These are phyloP conservation scores for Sebastes nivosus DNA, from an alignment of 2,797 vertebrate species.

Conservation along the genomic window DNA sequence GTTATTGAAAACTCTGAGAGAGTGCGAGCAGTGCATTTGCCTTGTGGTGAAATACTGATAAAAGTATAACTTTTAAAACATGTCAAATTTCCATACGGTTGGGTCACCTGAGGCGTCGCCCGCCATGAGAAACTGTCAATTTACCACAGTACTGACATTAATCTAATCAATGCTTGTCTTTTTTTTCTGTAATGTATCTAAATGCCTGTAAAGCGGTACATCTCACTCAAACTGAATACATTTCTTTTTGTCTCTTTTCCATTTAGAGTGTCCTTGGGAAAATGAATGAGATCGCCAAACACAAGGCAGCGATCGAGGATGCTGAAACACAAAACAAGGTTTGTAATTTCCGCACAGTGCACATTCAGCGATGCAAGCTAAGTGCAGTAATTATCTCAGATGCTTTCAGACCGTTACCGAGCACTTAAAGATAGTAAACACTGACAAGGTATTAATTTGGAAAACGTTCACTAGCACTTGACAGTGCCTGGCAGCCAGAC, in stretches of 20 bases:
- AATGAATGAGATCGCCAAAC: constrained; percentile 95
- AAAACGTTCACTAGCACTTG: neutral
- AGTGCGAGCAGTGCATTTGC: neutral
- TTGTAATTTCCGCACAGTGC: constrained; percentile 2
- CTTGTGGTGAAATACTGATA: neutral
- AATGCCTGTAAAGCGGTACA: neutral
- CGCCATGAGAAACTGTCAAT: neutral
- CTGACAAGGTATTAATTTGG: neutral
- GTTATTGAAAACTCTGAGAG: neutral
- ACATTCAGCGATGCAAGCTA: neutral
- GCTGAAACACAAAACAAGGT: constrained; percentile 95
- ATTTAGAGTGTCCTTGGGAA: constrained; percentile 92
- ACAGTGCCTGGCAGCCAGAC: neutral
- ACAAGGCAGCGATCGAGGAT: constrained; percentile 91
- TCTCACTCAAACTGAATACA: neutral
- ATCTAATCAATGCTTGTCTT: neutral
- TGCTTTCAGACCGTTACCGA: neutral
- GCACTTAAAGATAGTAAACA: neutral
- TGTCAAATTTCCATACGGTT: neutral
- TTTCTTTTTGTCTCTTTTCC: neutral
- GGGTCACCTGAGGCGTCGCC: neutral
- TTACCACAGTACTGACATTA: neutral
- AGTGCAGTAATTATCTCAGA: neutral
- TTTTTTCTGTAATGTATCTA: neutral
- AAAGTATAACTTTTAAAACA: neutral